Evolutionary conservation across 2,888 invertebrate species (phyloP), one percentile per base, ranked within the genome.

Genomic region (Watsonalla binaria): DNA sequence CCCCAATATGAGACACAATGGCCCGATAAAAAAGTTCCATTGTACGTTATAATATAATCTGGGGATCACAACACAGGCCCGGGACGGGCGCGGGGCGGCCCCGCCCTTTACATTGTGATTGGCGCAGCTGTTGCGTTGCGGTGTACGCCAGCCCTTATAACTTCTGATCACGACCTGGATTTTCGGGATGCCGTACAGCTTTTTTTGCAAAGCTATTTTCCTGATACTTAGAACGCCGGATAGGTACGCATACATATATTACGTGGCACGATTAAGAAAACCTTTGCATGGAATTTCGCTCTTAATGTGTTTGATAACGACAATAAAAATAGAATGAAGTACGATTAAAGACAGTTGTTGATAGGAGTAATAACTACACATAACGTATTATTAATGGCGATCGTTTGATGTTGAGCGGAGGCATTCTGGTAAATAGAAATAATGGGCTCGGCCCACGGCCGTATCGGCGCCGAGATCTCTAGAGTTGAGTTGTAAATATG

Each of bases 51-150:
- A 87, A 86, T 84, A 86, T 86, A 86, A 88, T 87, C 82, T 84
- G 74, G 81, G 84, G 82, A 83, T 84, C 84, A 78, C 77, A 74
- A 69, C 72, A 70, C 78, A 74, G 79, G 77, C 61, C 65, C 66
- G 68, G 73, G 68, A 39, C 6, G 68, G 68, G 62, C 69, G 76
- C 76, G 76, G 71, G 65, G 57, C 73, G 60, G 66, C 82, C 89
- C 86, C 89, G 88, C 90, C 90, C 83, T 76, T 75, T 78, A 80
- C 81, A 89, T 90, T 89, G 90, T 90, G 90, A 90, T 90, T 90
- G 90, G 90, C 75, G 90, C 90, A 90, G 90, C 90, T 90, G 90
- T 87, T 85, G 75, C 75, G 73, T 61, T 56, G 75, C 75, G 72
- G 78, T 82, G 76, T 80, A 74, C 68, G 70, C 75, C 67, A 67